phyloP scores from a whole-genome alignment of 2,113 vertebrate species.

The Psittacula cyanocephala region DNA sequence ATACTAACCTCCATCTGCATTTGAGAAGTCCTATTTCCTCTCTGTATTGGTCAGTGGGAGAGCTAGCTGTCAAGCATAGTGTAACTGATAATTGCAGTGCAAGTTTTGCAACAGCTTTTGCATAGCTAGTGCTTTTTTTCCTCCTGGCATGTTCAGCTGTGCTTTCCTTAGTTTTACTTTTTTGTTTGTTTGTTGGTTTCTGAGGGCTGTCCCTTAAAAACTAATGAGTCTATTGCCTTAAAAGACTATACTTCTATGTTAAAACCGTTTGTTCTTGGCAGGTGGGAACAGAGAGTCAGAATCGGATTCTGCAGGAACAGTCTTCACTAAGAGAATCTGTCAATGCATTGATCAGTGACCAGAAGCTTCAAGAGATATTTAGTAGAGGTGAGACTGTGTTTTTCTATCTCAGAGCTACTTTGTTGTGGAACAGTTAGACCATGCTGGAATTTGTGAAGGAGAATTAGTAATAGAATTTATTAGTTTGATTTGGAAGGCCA shows the following conservation, averaged over 20 bases:
- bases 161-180: background rate
- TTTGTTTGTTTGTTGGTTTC: background rate
- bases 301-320: constrained; percentile 88
- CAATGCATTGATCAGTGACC: constrained; percentile 87
- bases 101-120: background rate
- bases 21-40: background rate
- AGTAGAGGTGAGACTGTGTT: constrained; percentile 85
- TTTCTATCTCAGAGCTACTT: constrained; percentile 28
- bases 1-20: background rate
- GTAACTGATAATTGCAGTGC: background rate
- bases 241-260: background rate
- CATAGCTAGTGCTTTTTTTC: background rate
- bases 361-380: constrained; percentile 96
- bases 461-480: background rate
- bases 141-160: background rate
- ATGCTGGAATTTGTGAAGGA: background rate
- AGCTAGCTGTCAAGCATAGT: background rate
- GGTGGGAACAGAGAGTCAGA: constrained; percentile 87
- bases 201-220: background rate
- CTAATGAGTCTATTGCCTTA: background rate
- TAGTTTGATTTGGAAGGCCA: background rate
- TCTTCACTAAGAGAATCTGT: constrained; percentile 85
- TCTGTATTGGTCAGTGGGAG: background rate
- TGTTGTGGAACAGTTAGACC: background rate
- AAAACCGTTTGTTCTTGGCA: constrained; percentile 64